Evolutionary conservation across 2,888 invertebrate species (phyloP).

Genomic region (Lepidochrysops patricia): DNA sequence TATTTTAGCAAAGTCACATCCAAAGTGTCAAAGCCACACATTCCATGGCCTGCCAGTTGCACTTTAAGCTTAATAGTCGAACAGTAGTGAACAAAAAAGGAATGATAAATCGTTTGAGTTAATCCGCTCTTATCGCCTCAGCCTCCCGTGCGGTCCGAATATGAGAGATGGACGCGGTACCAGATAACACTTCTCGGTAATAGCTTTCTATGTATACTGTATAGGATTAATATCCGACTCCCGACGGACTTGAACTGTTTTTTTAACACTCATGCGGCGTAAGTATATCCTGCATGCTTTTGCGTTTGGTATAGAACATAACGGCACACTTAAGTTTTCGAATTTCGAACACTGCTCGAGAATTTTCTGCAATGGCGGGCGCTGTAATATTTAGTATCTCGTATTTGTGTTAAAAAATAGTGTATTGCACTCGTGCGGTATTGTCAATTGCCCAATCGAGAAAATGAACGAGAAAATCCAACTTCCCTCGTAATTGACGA

Average conservation of each 20-base stretch:
- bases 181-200: conserved; percentile 66
- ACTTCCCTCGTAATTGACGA: too few relatives aligned
- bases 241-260: not conserved
- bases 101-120: conserved; percentile 71
- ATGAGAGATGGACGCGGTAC: conserved; percentile 62
- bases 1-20: not conserved
- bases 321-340: too few relatives aligned
- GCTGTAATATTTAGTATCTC: too few relatives aligned
- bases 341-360: too few relatives aligned
- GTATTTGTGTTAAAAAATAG: too few relatives aligned
- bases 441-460: too few relatives aligned
- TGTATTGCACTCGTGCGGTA: too few relatives aligned
- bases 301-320: too few relatives aligned
- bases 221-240: conserved; percentile 27
- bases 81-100: conserved; percentile 65
- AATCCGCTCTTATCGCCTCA: conserved; percentile 66
- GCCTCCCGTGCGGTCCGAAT: conserved; percentile 70
- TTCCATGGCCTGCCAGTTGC: not conserved
- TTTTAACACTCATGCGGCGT: too few relatives aligned
- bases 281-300: too few relatives aligned
- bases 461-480: too few relatives aligned
- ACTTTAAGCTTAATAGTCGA: conserved; percentile 29
- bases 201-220: conserved; percentile 51
- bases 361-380: too few relatives aligned
- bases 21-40: conserved; percentile 19